Base-by-base conservation (phyloP, 2,113 vertebrate species). In the Clupea harengus region DNA sequence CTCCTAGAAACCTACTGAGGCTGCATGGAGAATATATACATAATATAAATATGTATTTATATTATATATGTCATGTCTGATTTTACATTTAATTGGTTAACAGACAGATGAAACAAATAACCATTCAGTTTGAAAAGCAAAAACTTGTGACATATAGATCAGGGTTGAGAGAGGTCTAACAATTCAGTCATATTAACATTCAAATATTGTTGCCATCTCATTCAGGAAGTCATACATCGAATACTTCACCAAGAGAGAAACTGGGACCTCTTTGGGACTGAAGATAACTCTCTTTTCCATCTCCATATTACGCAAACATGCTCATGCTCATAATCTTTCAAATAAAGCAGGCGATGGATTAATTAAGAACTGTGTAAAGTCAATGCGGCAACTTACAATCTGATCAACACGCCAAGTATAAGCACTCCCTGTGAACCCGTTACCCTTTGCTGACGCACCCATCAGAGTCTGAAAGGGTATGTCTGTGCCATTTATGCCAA, bases 71-170 rank as follows among this genome's bases (percentile, higher is more conserved):
- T 54, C 3, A 46, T 83, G 7, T 87, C 84, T 82, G 83, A 87
- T 83, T 88, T 81, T 88, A 85, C 82, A 87, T 52, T 87, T 45
- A 15, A 87, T 85, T 88, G 81, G 81, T 90, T 89, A 80, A 91
- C 86, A 88, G 81, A 87, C 82, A 83, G 82, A 85, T 82, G 85
- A 85, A 67, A 82, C 82, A 17, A 57, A 85, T 85, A 20, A 83
- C 57, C 84, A 87, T 85, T 88, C 7, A 11, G 46, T 83, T 54
- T 67, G 15, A 67, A 82, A 84, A 87, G 49, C 52, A 67, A 87
- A 9, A 4, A 67, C 45, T 18, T 39, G 83, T 52, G 85, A 88
- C 82, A 85, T 88, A 60, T 85, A 87, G 49, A 85, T 85, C 82
- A 50, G n/a, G n/a, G 83, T 52, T 86, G 57, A 49, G n/a, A 83